These are phyloP conservation scores for Podarcis siculus DNA, from an alignment of 2,797 vertebrate species.

Conservation along the genomic window DNA sequence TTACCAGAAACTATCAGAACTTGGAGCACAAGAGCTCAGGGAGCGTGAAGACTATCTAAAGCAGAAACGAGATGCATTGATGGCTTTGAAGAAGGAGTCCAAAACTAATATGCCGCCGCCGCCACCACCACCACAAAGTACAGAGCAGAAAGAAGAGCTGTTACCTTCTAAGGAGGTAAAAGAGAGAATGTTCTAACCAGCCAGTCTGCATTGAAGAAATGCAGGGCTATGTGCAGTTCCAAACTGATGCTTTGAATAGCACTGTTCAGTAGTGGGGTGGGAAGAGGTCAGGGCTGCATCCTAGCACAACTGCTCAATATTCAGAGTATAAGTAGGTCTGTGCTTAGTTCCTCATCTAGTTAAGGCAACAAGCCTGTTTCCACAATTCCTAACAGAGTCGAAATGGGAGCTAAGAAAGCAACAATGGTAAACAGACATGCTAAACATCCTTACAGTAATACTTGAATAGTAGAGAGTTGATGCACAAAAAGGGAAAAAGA, in stretches of 20 bases:
- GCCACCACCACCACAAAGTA: constrained; percentile 38
- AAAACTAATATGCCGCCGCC: constrained; percentile 66
- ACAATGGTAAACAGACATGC: background rate
- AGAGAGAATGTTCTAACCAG: background rate
- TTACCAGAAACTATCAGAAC: constrained; percentile 83
- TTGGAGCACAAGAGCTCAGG: constrained; percentile 88
- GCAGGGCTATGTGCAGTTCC: background rate
- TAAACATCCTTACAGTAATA: background rate
- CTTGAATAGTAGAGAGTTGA: background rate
- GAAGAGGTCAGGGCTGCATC: background rate
- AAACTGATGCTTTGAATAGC: background rate
- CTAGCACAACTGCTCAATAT: background rate
- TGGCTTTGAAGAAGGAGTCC: constrained; percentile 88
- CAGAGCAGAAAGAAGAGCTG: constrained; percentile 65
- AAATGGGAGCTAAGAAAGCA: background rate
- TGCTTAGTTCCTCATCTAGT: background rate
- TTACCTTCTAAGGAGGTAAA: constrained; percentile 65
- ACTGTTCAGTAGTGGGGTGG: background rate
- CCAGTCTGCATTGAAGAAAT: background rate
- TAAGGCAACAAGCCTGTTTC: background rate
- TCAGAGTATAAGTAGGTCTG: background rate
- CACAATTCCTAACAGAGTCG: background rate
- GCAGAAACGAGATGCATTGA: constrained; percentile 91
- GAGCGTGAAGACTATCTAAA: constrained; percentile 92
- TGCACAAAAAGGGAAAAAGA: background rate